Percentiles rank a stretch among this genome's conserved stretches.
These are phyloP conservation scores for Euzophera pinguis DNA, from an alignment of 2,888 invertebrate genomes.

Conservation along the genomic window DNA sequence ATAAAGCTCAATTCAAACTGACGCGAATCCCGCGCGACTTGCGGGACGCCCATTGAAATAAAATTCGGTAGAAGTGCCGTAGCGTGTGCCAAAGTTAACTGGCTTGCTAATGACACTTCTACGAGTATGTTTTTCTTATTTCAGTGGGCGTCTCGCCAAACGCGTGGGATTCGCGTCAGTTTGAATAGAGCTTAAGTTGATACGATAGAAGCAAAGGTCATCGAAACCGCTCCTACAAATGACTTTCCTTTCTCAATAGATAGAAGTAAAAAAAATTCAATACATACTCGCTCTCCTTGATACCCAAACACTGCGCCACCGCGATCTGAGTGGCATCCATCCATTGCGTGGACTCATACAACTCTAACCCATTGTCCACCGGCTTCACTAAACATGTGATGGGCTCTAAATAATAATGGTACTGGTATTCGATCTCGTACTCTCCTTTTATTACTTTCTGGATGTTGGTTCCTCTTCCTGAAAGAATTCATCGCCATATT, in stretches of 20 bases:
- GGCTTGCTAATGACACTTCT: too few relatives aligned
- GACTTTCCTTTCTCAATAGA: too few relatives aligned
- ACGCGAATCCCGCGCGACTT: too few relatives aligned
- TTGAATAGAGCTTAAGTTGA: too few relatives aligned
- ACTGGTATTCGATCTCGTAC: conserved; percentile 82
- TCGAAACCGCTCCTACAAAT: too few relatives aligned
- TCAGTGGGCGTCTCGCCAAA: too few relatives aligned
- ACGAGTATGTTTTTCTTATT: too few relatives aligned
- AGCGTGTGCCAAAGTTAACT: too few relatives aligned
- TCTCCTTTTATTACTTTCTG: conserved; percentile 76
- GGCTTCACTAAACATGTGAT: conserved; percentile 83
- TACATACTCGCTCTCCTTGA: conserved; percentile 79
- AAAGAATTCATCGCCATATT: conserved; percentile 35
- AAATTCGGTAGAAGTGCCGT: too few relatives aligned
- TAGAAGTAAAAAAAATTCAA: not conserved
- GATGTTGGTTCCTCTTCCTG: conserved; percentile 49
- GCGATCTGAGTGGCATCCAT: conserved; percentile 81
- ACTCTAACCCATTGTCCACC: conserved; percentile 83
- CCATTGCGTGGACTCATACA: conserved; percentile 83
- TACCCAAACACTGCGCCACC: conserved; percentile 75
- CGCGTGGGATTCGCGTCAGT: too few relatives aligned
- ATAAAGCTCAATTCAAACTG: too few relatives aligned
- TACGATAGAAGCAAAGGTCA: not conserved
- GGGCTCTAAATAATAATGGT: conserved; percentile 88
- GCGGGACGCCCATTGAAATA: too few relatives aligned